phyloP scores from a whole-genome alignment of 2,797 vertebrate genomes.

The Labroides dimidiatus region DNA sequence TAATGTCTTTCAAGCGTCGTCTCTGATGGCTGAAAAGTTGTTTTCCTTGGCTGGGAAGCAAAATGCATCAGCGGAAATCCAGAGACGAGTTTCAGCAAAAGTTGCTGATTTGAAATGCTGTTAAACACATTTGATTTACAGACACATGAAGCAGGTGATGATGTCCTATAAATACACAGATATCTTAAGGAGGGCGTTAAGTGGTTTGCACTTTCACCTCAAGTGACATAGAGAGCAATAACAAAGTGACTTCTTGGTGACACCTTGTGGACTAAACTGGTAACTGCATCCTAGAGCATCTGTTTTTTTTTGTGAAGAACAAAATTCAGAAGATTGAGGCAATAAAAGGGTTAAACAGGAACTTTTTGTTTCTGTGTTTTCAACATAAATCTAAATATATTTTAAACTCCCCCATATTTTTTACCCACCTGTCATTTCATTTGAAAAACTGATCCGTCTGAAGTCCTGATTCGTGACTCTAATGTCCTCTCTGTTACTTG shows the following conservation, averaged over 20 bases:
- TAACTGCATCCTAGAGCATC: constrained; percentile 20
- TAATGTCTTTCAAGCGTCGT: background rate
- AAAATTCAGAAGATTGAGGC: too few species aligned
- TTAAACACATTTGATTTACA: constrained; percentile 3
- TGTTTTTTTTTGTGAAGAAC: background rate
- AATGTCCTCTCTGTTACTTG: background rate
- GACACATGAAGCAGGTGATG: background rate
- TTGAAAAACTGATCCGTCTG: too few species aligned
- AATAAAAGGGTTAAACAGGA: too few species aligned
- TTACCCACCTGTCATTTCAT: too few species aligned
- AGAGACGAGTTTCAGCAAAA: background rate
- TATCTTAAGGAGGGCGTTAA: background rate
- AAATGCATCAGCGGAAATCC: background rate
- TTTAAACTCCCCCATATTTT: too few species aligned
- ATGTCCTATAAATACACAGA: constrained; percentile 2
- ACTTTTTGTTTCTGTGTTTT: too few species aligned
- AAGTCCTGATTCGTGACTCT: background rate
- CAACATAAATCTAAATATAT: too few species aligned
- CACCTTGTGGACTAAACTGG: constrained; percentile 64
- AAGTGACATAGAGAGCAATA: constrained; percentile 19
- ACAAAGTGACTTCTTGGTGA: constrained; percentile 37
- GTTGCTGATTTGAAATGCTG: background rate
- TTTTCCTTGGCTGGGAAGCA: background rate
- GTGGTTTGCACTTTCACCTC: constrained; percentile 4
- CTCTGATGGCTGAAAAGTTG: background rate